Base-by-base conservation (phyloP, 2,888 invertebrate species). In the Anorthoa munda region DNA sequence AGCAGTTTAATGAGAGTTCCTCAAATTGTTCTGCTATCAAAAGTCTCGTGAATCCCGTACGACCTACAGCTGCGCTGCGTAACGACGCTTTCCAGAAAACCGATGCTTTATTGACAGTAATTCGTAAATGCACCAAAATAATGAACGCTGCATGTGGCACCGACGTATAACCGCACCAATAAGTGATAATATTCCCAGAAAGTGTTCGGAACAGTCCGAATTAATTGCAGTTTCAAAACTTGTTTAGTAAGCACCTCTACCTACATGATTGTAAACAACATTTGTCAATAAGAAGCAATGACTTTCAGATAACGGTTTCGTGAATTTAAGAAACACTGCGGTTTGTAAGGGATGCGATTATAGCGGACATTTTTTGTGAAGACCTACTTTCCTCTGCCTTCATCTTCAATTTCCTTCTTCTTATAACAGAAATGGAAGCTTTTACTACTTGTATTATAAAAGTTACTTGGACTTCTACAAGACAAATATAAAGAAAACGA, bases 21-120 rank as follows among this genome's bases (percentile, higher is more conserved):
- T 68, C 76, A 80, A 77, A 82, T 66, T 67, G 66, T 69, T 67
- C 48, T 75, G 75, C 69, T 73, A 82, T 77, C 82, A 72, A 76
- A 67, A 81, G 67, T 60, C 74, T 77, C 71, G 80, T 84, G 88
- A 89, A 88, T 87, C 82, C 78, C 74, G 87, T 90, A 92, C 90
- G 91, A 88, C 89, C 89, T 91, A 91, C 93, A 94, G 93, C 92
- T 93, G 94, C 85, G 89, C 86, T 84, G 83, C 86, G 85, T 91
- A 90, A 93, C 87, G 89, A 89, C 80, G 88, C 83, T 93, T 94
- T 94, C 93, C 90, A 93, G 94, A 92, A 94, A 93, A 90, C 90
- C 90, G 89, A 91, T 92, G 91, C 89, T 94, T 94, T 93, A 93
- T 93, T 90, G 92, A 89, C 91, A 92, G 89, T 92, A 94, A 94